Evolutionary conservation across 2,113 vertebrate species (phyloP).

Genomic region (Calcarius ornatus): DNA sequence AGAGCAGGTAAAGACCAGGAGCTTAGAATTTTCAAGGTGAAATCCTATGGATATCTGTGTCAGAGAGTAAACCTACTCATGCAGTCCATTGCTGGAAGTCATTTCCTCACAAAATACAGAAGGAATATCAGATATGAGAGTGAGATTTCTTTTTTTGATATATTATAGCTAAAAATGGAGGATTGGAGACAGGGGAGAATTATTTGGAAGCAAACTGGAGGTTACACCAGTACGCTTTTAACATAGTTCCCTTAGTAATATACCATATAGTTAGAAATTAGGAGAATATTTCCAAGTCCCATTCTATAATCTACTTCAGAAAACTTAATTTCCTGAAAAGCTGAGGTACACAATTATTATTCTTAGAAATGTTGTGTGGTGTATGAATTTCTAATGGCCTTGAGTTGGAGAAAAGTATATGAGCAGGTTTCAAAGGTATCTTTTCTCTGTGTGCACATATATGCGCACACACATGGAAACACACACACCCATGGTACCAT

Average conservation of each 20-base stretch:
- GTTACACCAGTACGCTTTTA: background rate
- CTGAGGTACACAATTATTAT: background rate
- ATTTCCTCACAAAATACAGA: background rate
- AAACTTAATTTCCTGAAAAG: background rate
- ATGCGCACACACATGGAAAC: accelerated
- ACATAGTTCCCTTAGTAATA: background rate
- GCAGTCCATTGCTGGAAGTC: background rate
- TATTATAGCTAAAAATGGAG: background rate
- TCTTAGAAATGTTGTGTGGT: background rate
- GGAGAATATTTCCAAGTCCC: background rate
- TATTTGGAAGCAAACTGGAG: background rate
- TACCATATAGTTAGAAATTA: background rate
- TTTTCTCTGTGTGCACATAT: background rate
- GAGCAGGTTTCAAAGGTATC: background rate
- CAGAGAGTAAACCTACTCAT: background rate
- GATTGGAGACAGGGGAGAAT: background rate
- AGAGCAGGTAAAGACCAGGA: background rate
- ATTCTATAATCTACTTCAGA: background rate
- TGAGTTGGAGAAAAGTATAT: background rate
- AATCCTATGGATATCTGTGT: background rate
- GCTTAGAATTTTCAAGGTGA: background rate
- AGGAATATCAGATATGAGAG: background rate
- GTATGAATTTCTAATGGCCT: background rate
- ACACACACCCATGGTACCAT: background rate
- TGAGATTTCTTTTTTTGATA: background rate